phyloP scores from a whole-genome alignment of 2,113 vertebrate species.

The Daubentonia madagascariensis region DNA sequence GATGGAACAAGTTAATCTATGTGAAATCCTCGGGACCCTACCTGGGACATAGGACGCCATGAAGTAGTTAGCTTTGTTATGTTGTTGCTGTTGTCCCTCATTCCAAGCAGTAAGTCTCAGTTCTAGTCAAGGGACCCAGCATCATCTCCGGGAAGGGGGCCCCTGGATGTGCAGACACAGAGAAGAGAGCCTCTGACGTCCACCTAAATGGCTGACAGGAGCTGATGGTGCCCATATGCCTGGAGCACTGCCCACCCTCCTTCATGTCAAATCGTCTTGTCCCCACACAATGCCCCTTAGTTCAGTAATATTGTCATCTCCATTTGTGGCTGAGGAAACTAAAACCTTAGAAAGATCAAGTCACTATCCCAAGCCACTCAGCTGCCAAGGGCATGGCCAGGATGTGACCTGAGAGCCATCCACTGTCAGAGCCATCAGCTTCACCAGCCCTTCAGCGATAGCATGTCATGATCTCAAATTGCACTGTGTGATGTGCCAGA shows the following conservation, averaged over 20 bases:
- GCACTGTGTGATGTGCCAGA: neutral
- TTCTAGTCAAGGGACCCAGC: rapidly evolving
- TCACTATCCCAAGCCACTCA: neutral
- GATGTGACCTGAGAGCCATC: rapidly evolving
- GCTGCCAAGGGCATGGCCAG: neutral
- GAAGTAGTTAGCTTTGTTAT: rapidly evolving
- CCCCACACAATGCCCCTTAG: rapidly evolving
- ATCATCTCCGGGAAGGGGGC: rapidly evolving
- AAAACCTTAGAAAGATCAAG: neutral
- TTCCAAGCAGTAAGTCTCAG: rapidly evolving
- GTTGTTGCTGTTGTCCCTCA: rapidly evolving
- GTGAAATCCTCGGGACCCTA: neutral
- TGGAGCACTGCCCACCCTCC: rapidly evolving
- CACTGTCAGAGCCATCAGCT: rapidly evolving
- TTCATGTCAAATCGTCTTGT: rapidly evolving
- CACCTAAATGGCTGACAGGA: rapidly evolving
- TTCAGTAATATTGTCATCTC: rapidly evolving
- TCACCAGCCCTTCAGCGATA: rapidly evolving
- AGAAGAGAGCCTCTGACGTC: rapidly evolving
- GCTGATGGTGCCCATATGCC: rapidly evolving
- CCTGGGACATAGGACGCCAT: rapidly evolving
- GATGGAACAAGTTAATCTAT: rapidly evolving
- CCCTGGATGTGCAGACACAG: neutral
- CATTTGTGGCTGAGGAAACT: neutral
- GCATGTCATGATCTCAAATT: neutral